Evolutionary conservation across 2,113 vertebrate genomes (phyloP), one percentile per base, ranked within the genome.

Genomic region (Tenebrosternarchus preto): DNA sequence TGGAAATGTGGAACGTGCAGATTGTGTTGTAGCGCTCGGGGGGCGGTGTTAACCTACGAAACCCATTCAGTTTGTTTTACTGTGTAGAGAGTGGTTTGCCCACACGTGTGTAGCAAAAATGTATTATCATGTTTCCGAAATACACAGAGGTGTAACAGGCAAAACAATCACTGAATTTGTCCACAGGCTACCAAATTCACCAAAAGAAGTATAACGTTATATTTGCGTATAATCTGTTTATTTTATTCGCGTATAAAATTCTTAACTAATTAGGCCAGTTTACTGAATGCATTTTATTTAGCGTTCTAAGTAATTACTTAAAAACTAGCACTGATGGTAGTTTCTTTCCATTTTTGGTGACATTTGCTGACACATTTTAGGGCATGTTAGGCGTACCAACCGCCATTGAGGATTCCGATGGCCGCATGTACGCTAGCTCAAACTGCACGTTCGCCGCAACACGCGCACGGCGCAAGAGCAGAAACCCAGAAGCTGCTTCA

Each of bases 391-490:
- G 89, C 81, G 90, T 43, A 83, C 77, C 39, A 84, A 86, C 88
- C 93, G 95, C 94, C 94, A 94, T 95, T 94, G 92, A 87, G 83
- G 83, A 88, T 72, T 83, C 27, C 22, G 29, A 56, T 36, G 77
- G 72, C 4, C 50, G 84, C 87, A 70, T 91, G 91, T 92, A 91
- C 61, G 71, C 79, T 68, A 63, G 84, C 67, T 68, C 87, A 80
- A 83, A 78, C 55, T 4, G 29, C 57, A 22, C 61, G 8, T n/a
- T 46, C 57, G 24, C 19, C 5, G 39, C 20, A 57, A 19, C 57
- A 27, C 29, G 24, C 46, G 27, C 60, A n/a, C 69, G 43, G 43
- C 43, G 43, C 43, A 2, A 11, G 43, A 9, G 43, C 39, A 46
- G 39, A 46, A 46, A 1, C 29, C 63, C 17, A 29, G 16, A 27